A percentile compares a stretch with the other conserved stretches of the same genome.
phyloP scores from a whole-genome alignment of 1,140 invertebrate genomes.

The Diachasma alloeum region DNA sequence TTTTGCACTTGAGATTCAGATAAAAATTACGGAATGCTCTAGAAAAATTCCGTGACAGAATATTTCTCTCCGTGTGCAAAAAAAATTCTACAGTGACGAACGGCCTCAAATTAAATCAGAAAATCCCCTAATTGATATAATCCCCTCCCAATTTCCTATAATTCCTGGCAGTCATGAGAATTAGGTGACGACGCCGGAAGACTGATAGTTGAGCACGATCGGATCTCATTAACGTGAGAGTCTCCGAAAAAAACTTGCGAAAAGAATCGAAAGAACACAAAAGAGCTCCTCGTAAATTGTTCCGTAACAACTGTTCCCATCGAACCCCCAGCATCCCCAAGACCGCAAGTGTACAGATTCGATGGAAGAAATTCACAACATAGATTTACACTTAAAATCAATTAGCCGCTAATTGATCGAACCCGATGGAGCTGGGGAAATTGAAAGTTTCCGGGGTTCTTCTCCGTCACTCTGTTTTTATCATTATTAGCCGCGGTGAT shows the following conservation, averaged over 20 bases:
- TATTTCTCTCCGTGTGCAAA: too few species aligned
- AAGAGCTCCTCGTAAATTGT: conserved; percentile 44
- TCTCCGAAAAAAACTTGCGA: neutral
- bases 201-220: conserved; percentile 30
- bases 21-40: too few species aligned
- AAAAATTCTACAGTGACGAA: too few species aligned
- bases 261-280: neutral
- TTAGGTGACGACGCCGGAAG: neutral
- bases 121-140: neutral
- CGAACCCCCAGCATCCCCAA: neutral
- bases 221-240: conserved; percentile 43
- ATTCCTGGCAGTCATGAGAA: neutral
- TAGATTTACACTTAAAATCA: conserved; percentile 57
- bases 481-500: neutral
- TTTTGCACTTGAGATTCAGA: too few species aligned
- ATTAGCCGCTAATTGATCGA: conserved; percentile 41
- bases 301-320: conserved; percentile 44
- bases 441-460: neutral
- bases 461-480: conserved; percentile 1
- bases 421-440: neutral
- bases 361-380: conserved; percentile 38
- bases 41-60: too few species aligned
- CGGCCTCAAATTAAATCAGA: neutral
- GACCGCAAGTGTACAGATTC: conserved; percentile 20
- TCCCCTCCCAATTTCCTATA: neutral